These are phyloP conservation scores for Drosophila ezoana DNA, from an alignment of 2,888 invertebrate species.

Conservation along the genomic window DNA sequence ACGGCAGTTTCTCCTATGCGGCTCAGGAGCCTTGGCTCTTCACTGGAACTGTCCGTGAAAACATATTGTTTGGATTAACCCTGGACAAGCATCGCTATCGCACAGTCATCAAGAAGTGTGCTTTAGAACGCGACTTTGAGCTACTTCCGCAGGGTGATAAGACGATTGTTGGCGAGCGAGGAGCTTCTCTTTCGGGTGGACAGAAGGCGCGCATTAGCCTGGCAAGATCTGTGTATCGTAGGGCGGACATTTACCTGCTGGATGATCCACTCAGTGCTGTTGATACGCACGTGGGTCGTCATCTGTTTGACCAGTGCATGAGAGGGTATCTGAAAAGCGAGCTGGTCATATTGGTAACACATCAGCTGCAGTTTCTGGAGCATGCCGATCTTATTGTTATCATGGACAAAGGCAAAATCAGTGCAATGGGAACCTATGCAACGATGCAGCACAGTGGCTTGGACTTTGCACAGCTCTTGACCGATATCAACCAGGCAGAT, in stretches of 20 bases:
- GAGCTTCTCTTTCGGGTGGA: constrained; percentile 93
- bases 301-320: constrained; percentile 90
- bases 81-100: constrained; percentile 87
- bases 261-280: constrained; percentile 97
- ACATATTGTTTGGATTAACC: constrained; percentile 87
- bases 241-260: constrained; percentile 93
- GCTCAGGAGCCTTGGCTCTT: constrained; percentile 94
- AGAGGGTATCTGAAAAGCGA: constrained; percentile 86
- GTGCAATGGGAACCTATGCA: constrained; percentile 88
- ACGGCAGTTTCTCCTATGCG: constrained; percentile 89
- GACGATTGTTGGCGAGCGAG: constrained; percentile 91
- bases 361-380: constrained; percentile 92
- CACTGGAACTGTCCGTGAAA: constrained; percentile 88
- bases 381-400: constrained; percentile 86
- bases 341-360: constrained; percentile 91
- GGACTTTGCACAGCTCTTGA: constrained; percentile 91
- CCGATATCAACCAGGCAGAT: constrained; percentile 85
- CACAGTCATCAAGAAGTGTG: constrained; percentile 85
- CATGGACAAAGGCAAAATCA: constrained; percentile 82
- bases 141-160: constrained; percentile 87
- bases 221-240: constrained; percentile 93
- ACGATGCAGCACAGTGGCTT: constrained; percentile 90
- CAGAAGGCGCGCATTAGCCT: constrained; percentile 95
- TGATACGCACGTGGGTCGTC: constrained; percentile 95
- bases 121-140: constrained; percentile 86